Percentiles rank a stretch among this genome's conserved stretches.
Evolutionary conservation across 2,113 vertebrate species (phyloP).

Genomic region (Lycaon pictus): DNA sequence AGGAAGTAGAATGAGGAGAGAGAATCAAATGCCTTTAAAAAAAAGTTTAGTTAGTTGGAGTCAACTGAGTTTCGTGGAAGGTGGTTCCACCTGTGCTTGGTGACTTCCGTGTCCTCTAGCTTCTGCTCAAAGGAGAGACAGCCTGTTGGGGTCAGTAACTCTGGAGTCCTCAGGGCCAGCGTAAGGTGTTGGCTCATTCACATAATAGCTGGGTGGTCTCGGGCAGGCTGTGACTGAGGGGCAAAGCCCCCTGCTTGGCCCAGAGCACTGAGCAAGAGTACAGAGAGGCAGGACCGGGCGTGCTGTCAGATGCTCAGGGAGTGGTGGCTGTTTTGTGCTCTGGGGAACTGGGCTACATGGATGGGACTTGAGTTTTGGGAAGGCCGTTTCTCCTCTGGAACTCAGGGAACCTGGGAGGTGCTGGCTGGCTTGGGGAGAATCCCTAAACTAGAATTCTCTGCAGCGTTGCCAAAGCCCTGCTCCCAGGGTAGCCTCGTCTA

Average conservation of each 20-base stretch:
- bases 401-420: neutral
- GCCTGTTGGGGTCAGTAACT: neutral
- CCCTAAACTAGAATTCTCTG: neutral
- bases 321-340: neutral
- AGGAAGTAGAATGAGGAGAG: neutral
- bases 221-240: neutral
- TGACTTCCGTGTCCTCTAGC: neutral
- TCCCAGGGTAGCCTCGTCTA: neutral
- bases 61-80: neutral
- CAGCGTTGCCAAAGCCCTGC: neutral
- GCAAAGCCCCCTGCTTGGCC: neutral
- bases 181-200: neutral
- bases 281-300: neutral
- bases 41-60: neutral
- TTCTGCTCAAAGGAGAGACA: neutral
- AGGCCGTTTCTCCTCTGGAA: neutral
- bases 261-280: neutral
- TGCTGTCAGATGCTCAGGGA: fast-evolving
- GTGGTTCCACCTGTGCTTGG: neutral
- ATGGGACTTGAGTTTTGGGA: neutral
- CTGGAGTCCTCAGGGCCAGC: neutral
- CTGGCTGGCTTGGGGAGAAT: neutral
- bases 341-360: neutral
- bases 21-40: neutral
- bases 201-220: neutral